A percentile compares a stretch with the other conserved stretches of the same genome.
These are phyloP conservation scores for Plumapathes pennacea DNA, from an alignment of 92 coral and sea anemone species.

Conservation along the genomic window DNA sequence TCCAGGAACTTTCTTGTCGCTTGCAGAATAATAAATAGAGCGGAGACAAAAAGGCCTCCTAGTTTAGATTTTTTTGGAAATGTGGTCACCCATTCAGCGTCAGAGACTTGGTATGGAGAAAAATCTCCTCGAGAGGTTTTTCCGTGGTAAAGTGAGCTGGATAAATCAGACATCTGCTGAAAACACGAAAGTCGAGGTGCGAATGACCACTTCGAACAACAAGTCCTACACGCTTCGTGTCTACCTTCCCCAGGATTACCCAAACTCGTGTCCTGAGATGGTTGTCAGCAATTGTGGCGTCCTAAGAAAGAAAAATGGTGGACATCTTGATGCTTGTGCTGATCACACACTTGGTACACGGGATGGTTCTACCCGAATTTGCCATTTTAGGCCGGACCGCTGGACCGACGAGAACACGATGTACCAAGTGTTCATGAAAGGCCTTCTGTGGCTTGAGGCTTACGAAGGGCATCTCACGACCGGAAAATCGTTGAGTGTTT, in stretches of 20 bases:
- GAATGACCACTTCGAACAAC: conserved; percentile 37
- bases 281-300: conserved; percentile 53
- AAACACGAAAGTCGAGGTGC: conserved; percentile 59
- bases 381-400: conserved; percentile 54
- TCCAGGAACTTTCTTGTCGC: too few species aligned
- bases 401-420: conserved; percentile 74
- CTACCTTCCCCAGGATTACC: conserved; percentile 65
- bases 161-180: conserved; percentile 51
- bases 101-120: conserved; percentile 61
- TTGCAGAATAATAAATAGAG: too few species aligned
- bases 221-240: conserved; percentile 65
- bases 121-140: conserved; percentile 50
- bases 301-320: conserved; percentile 19
- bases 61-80: too few species aligned
- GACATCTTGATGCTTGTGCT: conserved; percentile 2
- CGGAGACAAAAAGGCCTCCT: too few species aligned
- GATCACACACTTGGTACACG: conserved; percentile 48
- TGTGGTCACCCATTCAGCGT: conserved; percentile 73
- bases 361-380: conserved; percentile 58
- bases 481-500: conserved; percentile 45
- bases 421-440: conserved; percentile 80
- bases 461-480: conserved; percentile 75
- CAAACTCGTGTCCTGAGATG: conserved; percentile 64
- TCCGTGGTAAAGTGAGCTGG: conserved; percentile 61
- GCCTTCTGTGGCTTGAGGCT: conserved; percentile 84